A percentile compares a stretch with the other conserved stretches of the same genome.
phyloP scores from a whole-genome alignment of 2,888 invertebrate genomes.

The Andrena trimmerana region DNA sequence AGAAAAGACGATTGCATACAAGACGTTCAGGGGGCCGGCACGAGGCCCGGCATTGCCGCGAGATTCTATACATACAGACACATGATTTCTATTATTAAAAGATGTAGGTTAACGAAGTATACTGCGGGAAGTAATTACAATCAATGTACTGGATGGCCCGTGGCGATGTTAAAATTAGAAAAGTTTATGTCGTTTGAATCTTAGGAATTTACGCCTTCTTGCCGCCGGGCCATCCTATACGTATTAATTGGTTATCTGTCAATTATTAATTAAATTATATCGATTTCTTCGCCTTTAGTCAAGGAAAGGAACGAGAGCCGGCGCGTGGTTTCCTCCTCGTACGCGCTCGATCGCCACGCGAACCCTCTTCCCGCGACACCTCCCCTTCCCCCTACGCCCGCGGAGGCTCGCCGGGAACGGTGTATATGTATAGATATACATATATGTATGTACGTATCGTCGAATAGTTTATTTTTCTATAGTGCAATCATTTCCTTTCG shows the following conservation, averaged over 20 bases:
- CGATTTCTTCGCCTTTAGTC: conserved; percentile 76
- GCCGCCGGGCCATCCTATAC: conserved; percentile 79
- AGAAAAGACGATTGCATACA: conserved; percentile 13
- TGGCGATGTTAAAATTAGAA: conserved; percentile 82
- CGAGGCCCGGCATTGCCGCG: conserved; percentile 33
- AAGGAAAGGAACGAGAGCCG: conserved; percentile 58
- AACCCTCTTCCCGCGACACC: background rate
- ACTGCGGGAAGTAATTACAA: conserved; percentile 81
- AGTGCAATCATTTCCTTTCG: conserved; percentile 61
- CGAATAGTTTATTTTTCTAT: conserved; percentile 58
- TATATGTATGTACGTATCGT: conserved; percentile 11
- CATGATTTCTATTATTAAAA: conserved; percentile 69
- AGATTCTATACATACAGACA: conserved; percentile 64
- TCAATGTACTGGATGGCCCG: conserved; percentile 82
- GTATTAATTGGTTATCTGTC: conserved; percentile 83
- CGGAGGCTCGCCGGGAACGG: conserved; percentile 3
- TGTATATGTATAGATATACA: background rate
- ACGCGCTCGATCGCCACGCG: conserved; percentile 13
- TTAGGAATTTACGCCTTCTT: conserved; percentile 82
- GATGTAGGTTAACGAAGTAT: conserved; percentile 74
- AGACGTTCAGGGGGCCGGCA: conserved; percentile 17
- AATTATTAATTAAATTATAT: conserved; percentile 83
- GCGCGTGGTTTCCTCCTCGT: conserved; percentile 41
- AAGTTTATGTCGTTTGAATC: conserved; percentile 81
- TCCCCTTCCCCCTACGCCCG: background rate